phyloP scores from a whole-genome alignment of 2,888 invertebrate species.

The Choristoneura rosaceana region DNA sequence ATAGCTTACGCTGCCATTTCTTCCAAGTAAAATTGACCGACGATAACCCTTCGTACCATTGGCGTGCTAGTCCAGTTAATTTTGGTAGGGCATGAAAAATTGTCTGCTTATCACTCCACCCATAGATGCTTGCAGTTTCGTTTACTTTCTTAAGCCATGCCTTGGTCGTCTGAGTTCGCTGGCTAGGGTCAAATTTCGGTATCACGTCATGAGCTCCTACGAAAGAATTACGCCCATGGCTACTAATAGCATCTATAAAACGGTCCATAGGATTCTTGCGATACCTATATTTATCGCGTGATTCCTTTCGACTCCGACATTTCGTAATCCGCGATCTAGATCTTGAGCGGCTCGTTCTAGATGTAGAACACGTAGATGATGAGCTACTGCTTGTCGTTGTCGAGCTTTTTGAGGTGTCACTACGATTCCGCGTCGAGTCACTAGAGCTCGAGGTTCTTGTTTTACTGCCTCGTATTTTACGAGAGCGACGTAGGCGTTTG shows the following conservation, averaged over 20 bases:
- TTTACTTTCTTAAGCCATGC: constrained; percentile 9
- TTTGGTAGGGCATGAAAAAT: constrained; percentile 16
- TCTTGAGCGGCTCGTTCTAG: no score
- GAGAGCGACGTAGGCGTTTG: no score
- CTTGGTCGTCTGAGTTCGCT: constrained; percentile 10
- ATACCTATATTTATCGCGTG: no score
- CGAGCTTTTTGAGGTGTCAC: no score
- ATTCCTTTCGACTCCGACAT: no score
- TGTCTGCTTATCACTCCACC: constrained; percentile 15
- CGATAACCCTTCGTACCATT: constrained; percentile 21
- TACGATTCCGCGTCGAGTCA: no score
- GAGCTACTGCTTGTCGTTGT: no score
- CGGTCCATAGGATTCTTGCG: background rate
- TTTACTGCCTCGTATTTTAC: no score
- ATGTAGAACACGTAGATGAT: no score
- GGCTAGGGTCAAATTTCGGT: constrained; percentile 17
- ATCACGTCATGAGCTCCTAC: background rate
- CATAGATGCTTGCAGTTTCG: constrained; percentile 4
- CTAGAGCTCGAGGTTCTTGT: no score
- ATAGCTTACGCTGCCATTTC: constrained; percentile 43
- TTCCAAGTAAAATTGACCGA: constrained; percentile 41
- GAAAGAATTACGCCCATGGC: background rate
- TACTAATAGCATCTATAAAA: background rate
- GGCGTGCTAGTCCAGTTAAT: background rate
- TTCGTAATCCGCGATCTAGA: no score